phyloP scores from a whole-genome alignment of 2,888 invertebrate species.

The Strigamia transsilvanica region DNA sequence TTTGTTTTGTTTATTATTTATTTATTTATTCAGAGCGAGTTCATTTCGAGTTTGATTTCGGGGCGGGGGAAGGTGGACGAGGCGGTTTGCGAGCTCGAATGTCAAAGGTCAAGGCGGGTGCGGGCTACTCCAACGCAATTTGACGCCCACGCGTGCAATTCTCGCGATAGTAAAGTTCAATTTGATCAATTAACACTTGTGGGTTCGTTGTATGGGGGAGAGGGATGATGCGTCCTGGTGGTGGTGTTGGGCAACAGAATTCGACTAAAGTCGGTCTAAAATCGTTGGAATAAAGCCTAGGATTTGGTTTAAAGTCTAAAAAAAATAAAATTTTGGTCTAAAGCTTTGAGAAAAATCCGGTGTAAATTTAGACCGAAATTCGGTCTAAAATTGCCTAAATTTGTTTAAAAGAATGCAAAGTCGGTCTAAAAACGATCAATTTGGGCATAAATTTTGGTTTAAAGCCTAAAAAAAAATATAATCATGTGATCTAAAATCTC shows the following conservation, averaged over 20 bases:
- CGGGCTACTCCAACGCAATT: conserved; percentile 28
- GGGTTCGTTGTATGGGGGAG: not conserved
- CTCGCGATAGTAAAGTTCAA: conserved; percentile 24
- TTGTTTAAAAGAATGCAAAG: too few species aligned
- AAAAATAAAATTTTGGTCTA: too few species aligned
- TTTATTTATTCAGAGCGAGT: not conserved
- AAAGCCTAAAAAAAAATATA: too few species aligned
- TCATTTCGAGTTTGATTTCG: not conserved
- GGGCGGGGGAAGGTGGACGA: conserved; percentile 6
- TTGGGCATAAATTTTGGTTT: too few species aligned
- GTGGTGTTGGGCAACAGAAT: not conserved
- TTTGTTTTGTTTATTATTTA: not conserved
- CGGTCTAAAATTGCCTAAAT: too few species aligned
- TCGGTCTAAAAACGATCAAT: too few species aligned
- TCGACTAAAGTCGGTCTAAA: too few species aligned
- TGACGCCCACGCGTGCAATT: not conserved
- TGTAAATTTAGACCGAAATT: too few species aligned
- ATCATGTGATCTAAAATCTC: too few species aligned
- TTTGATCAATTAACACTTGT: conserved; percentile 17
- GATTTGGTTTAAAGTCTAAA: too few species aligned
- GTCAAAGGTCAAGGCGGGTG: conserved; percentile 42
- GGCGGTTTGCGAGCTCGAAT: not conserved
- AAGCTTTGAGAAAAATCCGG: too few species aligned
- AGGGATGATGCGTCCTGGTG: not conserved
- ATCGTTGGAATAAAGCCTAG: too few species aligned